Base-by-base conservation (phyloP, 2,797 vertebrate species). In the Brotula barbata region DNA sequence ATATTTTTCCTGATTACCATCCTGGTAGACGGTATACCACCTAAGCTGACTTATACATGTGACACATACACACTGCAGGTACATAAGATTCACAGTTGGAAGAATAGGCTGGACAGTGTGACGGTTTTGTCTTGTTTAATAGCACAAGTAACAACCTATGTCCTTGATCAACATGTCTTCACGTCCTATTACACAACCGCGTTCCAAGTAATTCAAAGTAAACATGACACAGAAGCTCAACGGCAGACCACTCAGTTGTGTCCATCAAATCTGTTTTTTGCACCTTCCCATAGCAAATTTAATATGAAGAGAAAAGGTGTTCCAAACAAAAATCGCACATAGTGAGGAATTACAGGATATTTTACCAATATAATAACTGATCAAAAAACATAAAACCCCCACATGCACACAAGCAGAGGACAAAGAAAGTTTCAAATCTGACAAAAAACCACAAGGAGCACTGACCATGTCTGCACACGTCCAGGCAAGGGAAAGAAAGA, bases 391-490 rank as follows among this genome's bases (percentile, higher is more conserved):
- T 44, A 43, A 36, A 44, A 16, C 19, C 40, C 25, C 60, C 21
- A 59, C 28, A 67, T 20, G 33, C 31, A 55, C 9, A 41, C 14
- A 56, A 31, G 7, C 39, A 48, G 15, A 52, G 36, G 16, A 44
- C 13, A 17, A 54, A 36, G 34, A 31, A 72, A 68, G 31, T 33
- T 33, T 7, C 2, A 64, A 63, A 5, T n/a, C n/a, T n/a, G 63
- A 39, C 3, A 39, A 14, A 64, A 70, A 79, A 66, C 50, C 23
- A 75, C 17, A 48, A 69, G 19, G 72, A 77, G 70, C 85, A 95
- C 94, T 77, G 79, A 95, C 94, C 94, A 96, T 96, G 85, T 84
- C 81, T 68, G 16, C 77, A 58, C 82, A 64, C n/a, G 73, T 81
- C 71, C 25, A 7, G 71, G 78, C 21, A 46, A 73, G 74, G 62